These are phyloP conservation scores for Drosophila jambulina DNA, from an alignment of 1,140 invertebrate genomes.

Conservation along the genomic window DNA sequence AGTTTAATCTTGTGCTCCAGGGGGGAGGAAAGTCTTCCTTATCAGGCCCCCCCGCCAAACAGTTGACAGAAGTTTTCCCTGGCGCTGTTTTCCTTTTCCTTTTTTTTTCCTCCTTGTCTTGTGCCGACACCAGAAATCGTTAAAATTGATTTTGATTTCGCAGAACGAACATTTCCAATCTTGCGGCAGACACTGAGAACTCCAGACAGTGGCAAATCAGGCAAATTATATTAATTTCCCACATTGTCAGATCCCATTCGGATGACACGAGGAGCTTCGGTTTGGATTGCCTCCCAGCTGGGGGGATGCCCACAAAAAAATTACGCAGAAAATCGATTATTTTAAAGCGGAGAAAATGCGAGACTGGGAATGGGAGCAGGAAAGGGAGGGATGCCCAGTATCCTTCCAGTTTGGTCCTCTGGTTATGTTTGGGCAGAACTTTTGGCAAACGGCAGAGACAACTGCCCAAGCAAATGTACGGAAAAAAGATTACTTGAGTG, in stretches of 20 bases:
- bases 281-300: conserved; percentile 27
- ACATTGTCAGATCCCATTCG: conserved; percentile 76
- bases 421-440: conserved; percentile 39
- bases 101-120: background rate
- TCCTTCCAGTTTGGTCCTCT: conserved; percentile 2
- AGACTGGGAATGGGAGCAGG: background rate
- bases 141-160: conserved; percentile 80
- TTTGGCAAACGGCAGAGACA: conserved; percentile 41
- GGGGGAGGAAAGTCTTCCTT: conserved; percentile 21
- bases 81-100: conserved; percentile 3
- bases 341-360: conserved; percentile 54
- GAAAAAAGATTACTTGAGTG: conserved; percentile 51
- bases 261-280: conserved; percentile 64
- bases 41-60: conserved; percentile 33
- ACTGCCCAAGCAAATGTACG: conserved; percentile 40
- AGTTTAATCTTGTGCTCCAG: conserved; percentile 75
- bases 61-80: conserved; percentile 63
- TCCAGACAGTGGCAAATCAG: conserved; percentile 78
- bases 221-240: conserved; percentile 82
- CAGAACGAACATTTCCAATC: conserved; percentile 66
- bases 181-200: conserved; percentile 61
- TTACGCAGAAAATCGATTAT: conserved; percentile 77
- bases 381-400: background rate
- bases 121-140: conserved; percentile 61
- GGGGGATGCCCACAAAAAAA: conserved; percentile 34